phyloP scores from a whole-genome alignment of 2,113 vertebrate species.

The Apaloderma vittatum region DNA sequence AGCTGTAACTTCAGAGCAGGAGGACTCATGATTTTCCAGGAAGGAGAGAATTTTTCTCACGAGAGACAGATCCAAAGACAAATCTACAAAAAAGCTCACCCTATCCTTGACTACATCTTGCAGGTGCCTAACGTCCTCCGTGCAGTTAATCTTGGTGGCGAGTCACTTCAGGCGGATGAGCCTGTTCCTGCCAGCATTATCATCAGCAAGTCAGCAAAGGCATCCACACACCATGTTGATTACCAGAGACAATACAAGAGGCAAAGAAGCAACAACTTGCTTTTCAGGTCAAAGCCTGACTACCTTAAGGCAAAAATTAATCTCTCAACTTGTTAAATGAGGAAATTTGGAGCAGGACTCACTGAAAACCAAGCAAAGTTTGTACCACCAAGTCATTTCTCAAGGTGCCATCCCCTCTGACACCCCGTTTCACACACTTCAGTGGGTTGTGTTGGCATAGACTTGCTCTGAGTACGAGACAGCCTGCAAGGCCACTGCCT shows the following conservation, averaged over 20 bases:
- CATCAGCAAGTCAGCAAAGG: not conserved
- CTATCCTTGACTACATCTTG: not conserved
- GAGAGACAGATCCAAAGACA: not conserved
- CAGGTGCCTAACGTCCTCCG: not conserved
- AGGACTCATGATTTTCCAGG: not conserved
- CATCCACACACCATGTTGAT: not conserved
- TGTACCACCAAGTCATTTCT: not conserved
- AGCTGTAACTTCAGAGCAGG: not conserved
- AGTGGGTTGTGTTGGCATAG: not conserved
- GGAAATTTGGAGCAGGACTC: not conserved
- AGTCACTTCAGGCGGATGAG: not conserved
- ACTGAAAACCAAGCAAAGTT: fast-evolving
- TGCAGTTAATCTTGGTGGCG: not conserved
- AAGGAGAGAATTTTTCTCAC: not conserved
- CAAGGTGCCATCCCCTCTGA: not conserved
- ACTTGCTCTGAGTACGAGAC: not conserved
- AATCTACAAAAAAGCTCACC: not conserved
- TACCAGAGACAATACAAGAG: not conserved
- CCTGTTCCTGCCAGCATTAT: not conserved
- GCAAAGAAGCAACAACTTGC: not conserved
- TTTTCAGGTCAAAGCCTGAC: not conserved
- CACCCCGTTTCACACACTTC: fast-evolving
- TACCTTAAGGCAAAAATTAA: not conserved
- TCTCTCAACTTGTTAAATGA: not conserved
- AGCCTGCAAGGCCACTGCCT: not conserved